phyloP scores from a whole-genome alignment of 2,888 invertebrate species.

The Eugnorisma glareosa region DNA sequence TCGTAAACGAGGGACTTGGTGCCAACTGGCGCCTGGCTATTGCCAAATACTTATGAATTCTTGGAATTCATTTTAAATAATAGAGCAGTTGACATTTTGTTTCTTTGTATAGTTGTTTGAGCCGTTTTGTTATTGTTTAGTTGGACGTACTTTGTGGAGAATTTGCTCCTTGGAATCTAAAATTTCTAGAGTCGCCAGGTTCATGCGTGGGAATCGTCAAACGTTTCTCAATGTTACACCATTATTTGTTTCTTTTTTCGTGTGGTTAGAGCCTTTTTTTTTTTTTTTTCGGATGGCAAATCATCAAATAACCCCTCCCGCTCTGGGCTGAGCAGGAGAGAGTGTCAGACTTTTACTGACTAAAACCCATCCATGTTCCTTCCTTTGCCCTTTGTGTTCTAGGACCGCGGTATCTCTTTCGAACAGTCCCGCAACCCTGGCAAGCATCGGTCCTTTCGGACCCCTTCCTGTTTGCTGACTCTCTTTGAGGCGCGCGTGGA shows the following conservation, averaged over 20 bases:
- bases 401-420: too few species aligned
- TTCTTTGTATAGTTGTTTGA: conserved; percentile 26
- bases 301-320: too few species aligned
- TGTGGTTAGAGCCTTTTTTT: too few species aligned
- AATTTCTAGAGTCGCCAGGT: not conserved
- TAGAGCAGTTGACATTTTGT: conserved; percentile 44
- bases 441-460: too few species aligned
- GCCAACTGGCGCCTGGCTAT: conserved; percentile 55
- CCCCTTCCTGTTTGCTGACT: too few species aligned
- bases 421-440: too few species aligned
- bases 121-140: conserved; percentile 22
- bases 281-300: too few species aligned
- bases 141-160: not conserved
- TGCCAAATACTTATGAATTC: conserved; percentile 54
- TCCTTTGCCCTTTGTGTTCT: too few species aligned
- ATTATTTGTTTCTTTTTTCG: not conserved
- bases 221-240: not conserved
- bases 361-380: too few species aligned
- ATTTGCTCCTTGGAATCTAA: not conserved
- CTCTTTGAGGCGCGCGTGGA: too few species aligned
- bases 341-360: too few species aligned
- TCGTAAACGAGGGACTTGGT: conserved; percentile 23
- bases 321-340: too few species aligned
- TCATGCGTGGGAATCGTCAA: not conserved
- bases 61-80: conserved; percentile 45